Evolutionary conservation across 2,797 vertebrate species (phyloP), one percentile per base, ranked within the genome.

Genomic region (Nyctibius grandis): DNA sequence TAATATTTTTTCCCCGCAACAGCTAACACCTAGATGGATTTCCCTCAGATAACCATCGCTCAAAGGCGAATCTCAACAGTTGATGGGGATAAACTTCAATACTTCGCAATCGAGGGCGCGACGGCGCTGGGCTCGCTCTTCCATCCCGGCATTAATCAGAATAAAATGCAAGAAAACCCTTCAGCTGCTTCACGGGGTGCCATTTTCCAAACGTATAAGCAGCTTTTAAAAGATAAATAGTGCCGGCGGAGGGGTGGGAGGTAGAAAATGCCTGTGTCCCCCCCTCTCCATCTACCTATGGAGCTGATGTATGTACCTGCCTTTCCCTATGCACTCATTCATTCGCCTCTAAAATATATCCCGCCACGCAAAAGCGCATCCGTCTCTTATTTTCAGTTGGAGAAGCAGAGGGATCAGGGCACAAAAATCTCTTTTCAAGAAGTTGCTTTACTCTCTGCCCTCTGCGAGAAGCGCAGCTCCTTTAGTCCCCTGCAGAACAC

Each of bases 81-180:
- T 98, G 96, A 96, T 93, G 96, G 91, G 94, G 91, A 95, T 93
- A 95, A 96, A 96, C 97, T 95, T 94, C 96, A 92, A 89, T 73
- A 85, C 85, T 81, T 95, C 73, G 76, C 95, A 68, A 77, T 7
- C 5, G 82, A 51, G 26, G 38, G 69, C 20, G 45, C 56, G 70
- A 3, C 25, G 33, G 70, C 29, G 15, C 72, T 76, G 80, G 67
- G 56, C 14, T 73, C 84, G 23, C 68, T 50, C 81, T 74, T 54
- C 83, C 85, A 81, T 26, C 73, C 73, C 69, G 36, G 67, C 70
- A 47, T 89, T 67, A 51, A 85, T 93, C 76, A 65, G 84, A 53
- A 65, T 29, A 57, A 90, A 92, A 88, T 2, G 74, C 61, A 88
- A 47, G 15, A 36, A 57, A 92, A 95, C 69, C 75, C 51, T 76